Base-by-base conservation (phyloP, 1,140 invertebrate species). In the Hycleus phaleratus region DNA sequence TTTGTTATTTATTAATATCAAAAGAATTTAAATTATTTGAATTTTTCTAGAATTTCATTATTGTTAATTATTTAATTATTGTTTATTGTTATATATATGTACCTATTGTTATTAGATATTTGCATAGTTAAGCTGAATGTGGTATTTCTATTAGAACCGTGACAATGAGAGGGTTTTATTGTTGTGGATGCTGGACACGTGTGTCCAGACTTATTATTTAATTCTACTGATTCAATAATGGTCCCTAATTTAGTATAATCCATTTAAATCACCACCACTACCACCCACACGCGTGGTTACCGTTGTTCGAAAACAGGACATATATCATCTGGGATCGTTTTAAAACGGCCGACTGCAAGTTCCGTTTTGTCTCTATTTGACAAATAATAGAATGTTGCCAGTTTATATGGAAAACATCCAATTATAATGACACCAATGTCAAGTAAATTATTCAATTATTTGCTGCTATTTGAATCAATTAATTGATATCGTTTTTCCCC, bases 161-260 rank as follows among this genome's bases (percentile, higher is more conserved):
- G 24, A 9, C 24, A 26, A 11, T 7, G 32, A 32, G 7, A 32
- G 4, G n/a, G 26, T 49, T 11, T 32, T 49, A n/a, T 51, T 39
- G 6, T 32, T 32, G 32, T 32, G 7, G 53, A 53, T 59, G 49
- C 50, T 10, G 42, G 43, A 48, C 57, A 59, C 57, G 57, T 53
- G 57, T 45, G 38, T 38, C 43, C 51, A 42, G 45, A 63, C 58
- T 56, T 63, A 63, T 63, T 63, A 63, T 63, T 63, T 60, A 60
- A 63, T 63, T 63, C 56, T 54, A 58, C 55, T 63, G 61, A 63
- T 63, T 60, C 61, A 60, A 63, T 63, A 63, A 63, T 63, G 60
- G 60, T 55, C 55, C 54, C 51, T 60, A 60, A 60, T 60, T 55
- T 53, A 55, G 49, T 53, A 46, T 63, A 63, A 60, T 63, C 58